phyloP scores from a whole-genome alignment of 1,140 invertebrate species.

The Archivesica marissinica region DNA sequence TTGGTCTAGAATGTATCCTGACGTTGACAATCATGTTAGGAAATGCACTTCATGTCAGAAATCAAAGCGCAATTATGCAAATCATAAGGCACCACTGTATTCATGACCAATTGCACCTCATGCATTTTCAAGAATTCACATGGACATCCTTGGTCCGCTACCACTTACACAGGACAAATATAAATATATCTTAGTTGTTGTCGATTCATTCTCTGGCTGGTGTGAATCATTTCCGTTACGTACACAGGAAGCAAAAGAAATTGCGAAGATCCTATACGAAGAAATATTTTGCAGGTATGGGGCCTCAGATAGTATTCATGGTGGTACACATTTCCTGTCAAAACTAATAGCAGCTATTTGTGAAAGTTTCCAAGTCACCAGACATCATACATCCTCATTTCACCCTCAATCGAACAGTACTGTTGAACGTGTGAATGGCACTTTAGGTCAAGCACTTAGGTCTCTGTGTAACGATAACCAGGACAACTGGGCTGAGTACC shows the following conservation, averaged over 20 bases:
- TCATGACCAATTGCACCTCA: too few relatives aligned
- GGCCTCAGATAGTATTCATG: slow-evolving; percentile 55
- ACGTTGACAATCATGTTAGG: too few relatives aligned
- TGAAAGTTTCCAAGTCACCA: slow-evolving; percentile 64
- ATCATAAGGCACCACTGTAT: too few relatives aligned
- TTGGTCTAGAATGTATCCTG: too few relatives aligned
- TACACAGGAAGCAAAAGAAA: slow-evolving; percentile 57
- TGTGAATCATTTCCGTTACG: slow-evolving; percentile 63
- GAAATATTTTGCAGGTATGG: slow-evolving; percentile 68
- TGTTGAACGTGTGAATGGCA: slow-evolving; percentile 53
- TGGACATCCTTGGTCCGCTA: slow-evolving; percentile 21
- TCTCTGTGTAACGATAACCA: slow-evolving; percentile 40
- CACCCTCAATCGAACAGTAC: slow-evolving; percentile 68
- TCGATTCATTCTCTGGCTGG: slow-evolving; percentile 58
- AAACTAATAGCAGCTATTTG: slow-evolving; percentile 62
- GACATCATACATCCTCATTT: slow-evolving; percentile 65
- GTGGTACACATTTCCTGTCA: slow-evolving; percentile 65
- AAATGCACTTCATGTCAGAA: too few relatives aligned
- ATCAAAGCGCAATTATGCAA: too few relatives aligned
- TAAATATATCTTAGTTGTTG: slow-evolving; percentile 51
- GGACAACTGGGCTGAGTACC: slow-evolving; percentile 18
- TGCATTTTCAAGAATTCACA: background rate
- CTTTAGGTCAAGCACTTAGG: slow-evolving; percentile 47
- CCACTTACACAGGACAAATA: slow-evolving; percentile 29
- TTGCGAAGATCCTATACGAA: slow-evolving; percentile 64